phyloP scores from a whole-genome alignment of 1,140 invertebrate species.

The Trachymyrmex septentrionalis region DNA sequence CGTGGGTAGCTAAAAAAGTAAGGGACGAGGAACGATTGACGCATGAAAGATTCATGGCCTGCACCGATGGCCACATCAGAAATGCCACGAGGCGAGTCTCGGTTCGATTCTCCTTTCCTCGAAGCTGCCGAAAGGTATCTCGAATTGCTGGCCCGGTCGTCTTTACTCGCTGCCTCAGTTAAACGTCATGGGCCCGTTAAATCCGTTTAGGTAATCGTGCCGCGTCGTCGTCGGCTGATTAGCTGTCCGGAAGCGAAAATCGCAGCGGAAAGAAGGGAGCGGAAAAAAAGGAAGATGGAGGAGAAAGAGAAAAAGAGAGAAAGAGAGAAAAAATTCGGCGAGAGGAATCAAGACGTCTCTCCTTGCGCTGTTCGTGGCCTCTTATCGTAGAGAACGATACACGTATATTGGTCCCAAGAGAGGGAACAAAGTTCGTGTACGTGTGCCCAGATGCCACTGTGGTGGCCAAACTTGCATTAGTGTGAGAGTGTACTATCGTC shows the following conservation, averaged over 20 bases:
- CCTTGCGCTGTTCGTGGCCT: constrained; percentile 39
- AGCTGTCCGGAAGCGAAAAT: constrained; percentile 77
- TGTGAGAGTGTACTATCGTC: constrained; percentile 37
- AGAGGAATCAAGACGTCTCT: constrained; percentile 67
- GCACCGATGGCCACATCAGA: constrained; percentile 79
- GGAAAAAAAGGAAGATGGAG: neutral
- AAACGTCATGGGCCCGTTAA: constrained; percentile 69
- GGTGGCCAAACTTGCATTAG: neutral
- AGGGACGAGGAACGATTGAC: constrained; percentile 72
- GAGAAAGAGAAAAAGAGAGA: neutral
- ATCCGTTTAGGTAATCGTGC: constrained; percentile 72
- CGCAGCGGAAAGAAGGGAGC: constrained; percentile 21
- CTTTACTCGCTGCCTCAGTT: constrained; percentile 53
- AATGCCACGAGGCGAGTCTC: constrained; percentile 72
- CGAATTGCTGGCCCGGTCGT: constrained; percentile 64
- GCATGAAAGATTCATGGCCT: constrained; percentile 81
- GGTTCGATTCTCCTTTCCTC: constrained; percentile 73
- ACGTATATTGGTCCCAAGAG: constrained; percentile 71
- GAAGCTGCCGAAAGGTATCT: constrained; percentile 69
- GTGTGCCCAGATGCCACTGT: constrained; percentile 13
- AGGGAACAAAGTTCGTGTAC: constrained; percentile 33
- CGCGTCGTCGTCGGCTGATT: constrained; percentile 74
- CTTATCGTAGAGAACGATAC: constrained; percentile 72
- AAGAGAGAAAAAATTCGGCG: constrained; percentile 50
- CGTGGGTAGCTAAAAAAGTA: constrained; percentile 1